phyloP scores from a whole-genome alignment of 2,797 vertebrate species.

The Fistularia tabacaria region DNA sequence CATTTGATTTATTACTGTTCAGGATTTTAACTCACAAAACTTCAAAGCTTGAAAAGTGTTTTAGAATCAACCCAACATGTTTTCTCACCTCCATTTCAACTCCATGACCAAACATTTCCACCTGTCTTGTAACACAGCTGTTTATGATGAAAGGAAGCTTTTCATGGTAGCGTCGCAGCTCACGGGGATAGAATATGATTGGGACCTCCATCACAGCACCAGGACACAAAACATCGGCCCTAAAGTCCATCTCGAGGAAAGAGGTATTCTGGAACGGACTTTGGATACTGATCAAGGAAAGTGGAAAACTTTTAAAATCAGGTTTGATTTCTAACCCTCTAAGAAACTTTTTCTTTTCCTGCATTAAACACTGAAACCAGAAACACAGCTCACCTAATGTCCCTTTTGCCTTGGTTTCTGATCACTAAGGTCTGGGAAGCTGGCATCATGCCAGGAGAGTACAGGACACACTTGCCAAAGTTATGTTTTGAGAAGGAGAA shows the following conservation, averaged over 20 bases:
- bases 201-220: conserved; percentile 71
- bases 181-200: conserved; percentile 80
- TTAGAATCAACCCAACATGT: too few relatives aligned
- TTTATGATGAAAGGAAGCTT: conserved; percentile 81
- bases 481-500: conserved; percentile 84
- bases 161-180: conserved; percentile 73
- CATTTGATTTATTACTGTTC: too few relatives aligned
- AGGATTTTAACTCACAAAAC: too few relatives aligned
- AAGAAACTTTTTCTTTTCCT: too few relatives aligned
- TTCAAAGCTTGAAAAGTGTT: too few relatives aligned
- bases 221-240: conserved; percentile 63
- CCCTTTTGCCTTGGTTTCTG: conserved; percentile 75
- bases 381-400: conserved; percentile 59
- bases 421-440: conserved; percentile 71
- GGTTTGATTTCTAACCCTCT: neutral
- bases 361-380: too few relatives aligned
- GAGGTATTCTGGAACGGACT: conserved; percentile 75
- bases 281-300: conserved; percentile 69
- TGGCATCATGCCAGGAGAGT: conserved; percentile 72
- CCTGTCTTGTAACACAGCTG: conserved; percentile 64
- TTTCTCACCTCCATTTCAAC: conserved; percentile 80
- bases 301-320: neutral
- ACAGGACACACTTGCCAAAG: conserved; percentile 83
- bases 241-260: conserved; percentile 74
- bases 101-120: conserved; percentile 83